Conservation (phyloP, 2,113 vertebrate species). For the Hemichromis elongatus region DNA sequence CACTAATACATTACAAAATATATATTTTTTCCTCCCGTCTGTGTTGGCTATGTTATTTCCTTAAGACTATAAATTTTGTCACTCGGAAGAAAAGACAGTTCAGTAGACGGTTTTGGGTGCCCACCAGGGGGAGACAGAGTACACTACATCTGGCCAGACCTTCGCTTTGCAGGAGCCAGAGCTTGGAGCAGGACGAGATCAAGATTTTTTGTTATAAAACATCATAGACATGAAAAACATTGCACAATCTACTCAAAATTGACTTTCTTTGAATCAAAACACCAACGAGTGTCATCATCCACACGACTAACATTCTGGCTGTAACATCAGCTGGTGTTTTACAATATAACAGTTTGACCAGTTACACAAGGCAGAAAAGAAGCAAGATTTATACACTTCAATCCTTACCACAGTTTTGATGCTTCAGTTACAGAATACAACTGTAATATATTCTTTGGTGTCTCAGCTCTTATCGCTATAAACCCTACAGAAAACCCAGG, state of each 20-base stretch:
- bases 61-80: background rate
- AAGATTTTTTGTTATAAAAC: background rate
- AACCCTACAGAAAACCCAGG: background rate
- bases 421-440: background rate
- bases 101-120: background rate
- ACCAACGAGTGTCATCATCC: background rate
- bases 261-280: background rate
- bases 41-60: background rate
- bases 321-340: background rate
- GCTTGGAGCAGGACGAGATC: background rate
- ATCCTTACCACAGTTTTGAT: background rate
- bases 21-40: background rate
- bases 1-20: background rate
- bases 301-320: background rate
- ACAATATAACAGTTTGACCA: background rate
- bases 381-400: background rate
- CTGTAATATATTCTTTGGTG: background rate
- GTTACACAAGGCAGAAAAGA: background rate
- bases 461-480: background rate
- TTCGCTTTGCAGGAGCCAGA: background rate
- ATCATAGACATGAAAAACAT: background rate
- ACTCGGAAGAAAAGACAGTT: background rate
- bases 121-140: constrained; percentile 73
- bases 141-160: constrained; percentile 41
- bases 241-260: background rate